phyloP scores from a whole-genome alignment of 2,888 invertebrate species.

The Lampropteryx suffumata region DNA sequence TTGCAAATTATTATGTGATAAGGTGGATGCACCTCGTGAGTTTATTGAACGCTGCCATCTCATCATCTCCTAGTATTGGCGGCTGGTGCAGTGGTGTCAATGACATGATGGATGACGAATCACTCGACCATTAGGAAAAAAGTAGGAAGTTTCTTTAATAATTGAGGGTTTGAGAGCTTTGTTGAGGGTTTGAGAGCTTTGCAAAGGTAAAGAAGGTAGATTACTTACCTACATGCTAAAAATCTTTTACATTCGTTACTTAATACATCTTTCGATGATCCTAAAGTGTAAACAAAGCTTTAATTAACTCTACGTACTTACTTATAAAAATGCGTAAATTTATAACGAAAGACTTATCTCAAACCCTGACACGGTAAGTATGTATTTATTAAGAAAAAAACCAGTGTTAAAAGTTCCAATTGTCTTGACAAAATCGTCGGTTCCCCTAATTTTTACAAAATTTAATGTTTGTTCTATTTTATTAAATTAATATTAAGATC shows the following conservation, averaged over 20 bases:
- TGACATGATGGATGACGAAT: conserved; percentile 78
- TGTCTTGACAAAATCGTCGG: conserved; percentile 4
- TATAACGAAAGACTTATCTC: too few species aligned
- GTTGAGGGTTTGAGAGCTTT: not conserved
- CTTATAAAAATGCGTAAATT: too few species aligned
- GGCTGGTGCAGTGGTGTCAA: conserved; percentile 73
- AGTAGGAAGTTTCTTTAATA: conserved; percentile 30
- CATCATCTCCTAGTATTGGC: conserved; percentile 72
- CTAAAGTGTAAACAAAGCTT: too few species aligned
- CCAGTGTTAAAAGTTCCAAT: conserved; percentile 1
- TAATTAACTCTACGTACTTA: too few species aligned
- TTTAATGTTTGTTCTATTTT: too few species aligned
- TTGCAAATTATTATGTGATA: conserved; percentile 47
- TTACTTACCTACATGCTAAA: too few species aligned
- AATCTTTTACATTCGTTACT: too few species aligned
- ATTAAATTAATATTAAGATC: too few species aligned
- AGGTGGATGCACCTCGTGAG: conserved; percentile 70
- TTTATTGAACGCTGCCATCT: conserved; percentile 70
- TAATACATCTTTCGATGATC: too few species aligned
- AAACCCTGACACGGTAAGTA: conserved; percentile 10
- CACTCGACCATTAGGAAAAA: conserved; percentile 41
- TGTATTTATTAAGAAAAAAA: too few species aligned
- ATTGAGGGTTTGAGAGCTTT: not conserved
- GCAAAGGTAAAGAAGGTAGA: too few species aligned
- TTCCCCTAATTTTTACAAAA: not conserved